These are phyloP conservation scores for Hymenopus coronatus DNA, from an alignment of 2,888 invertebrate genomes.

Conservation along the genomic window DNA sequence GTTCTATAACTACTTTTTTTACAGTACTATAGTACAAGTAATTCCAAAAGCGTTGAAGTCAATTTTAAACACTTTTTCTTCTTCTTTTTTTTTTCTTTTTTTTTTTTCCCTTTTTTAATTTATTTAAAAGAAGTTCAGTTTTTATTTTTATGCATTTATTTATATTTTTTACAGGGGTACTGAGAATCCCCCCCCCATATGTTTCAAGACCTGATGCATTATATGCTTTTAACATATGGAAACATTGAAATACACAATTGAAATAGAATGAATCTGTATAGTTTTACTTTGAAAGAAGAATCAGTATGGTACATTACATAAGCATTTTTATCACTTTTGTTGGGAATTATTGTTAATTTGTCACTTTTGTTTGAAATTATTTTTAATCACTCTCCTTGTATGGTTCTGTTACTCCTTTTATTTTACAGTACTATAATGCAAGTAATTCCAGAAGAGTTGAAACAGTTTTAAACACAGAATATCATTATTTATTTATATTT, in stretches of 20 bases:
- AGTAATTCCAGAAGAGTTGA: neutral
- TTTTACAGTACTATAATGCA: neutral
- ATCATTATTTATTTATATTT: too few relatives aligned
- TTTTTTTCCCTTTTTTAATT: too few relatives aligned
- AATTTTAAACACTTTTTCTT: too few relatives aligned
- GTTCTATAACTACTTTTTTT: too few relatives aligned
- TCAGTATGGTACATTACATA: neutral
- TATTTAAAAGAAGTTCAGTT: too few relatives aligned
- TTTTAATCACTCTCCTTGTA: neutral
- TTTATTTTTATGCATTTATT: too few relatives aligned
- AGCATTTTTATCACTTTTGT: neutral
- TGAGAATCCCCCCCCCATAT: too few relatives aligned
- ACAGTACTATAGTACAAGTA: neutral
- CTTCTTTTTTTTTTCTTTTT: too few relatives aligned
- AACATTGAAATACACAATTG: neutral
- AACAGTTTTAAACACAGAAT: neutral
- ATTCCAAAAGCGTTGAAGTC: neutral
- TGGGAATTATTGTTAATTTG: neutral
- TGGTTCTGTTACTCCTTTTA: neutral
- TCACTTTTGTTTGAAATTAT: neutral
- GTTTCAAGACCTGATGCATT: too few relatives aligned
- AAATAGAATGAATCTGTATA: too few relatives aligned
- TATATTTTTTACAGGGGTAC: too few relatives aligned
- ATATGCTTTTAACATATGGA: neutral
- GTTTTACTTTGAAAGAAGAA: neutral